Evolutionary conservation across 1,140 invertebrate species (phyloP), one percentile per base, ranked within the genome.

Genomic region (Notospermus geniculatus): DNA sequence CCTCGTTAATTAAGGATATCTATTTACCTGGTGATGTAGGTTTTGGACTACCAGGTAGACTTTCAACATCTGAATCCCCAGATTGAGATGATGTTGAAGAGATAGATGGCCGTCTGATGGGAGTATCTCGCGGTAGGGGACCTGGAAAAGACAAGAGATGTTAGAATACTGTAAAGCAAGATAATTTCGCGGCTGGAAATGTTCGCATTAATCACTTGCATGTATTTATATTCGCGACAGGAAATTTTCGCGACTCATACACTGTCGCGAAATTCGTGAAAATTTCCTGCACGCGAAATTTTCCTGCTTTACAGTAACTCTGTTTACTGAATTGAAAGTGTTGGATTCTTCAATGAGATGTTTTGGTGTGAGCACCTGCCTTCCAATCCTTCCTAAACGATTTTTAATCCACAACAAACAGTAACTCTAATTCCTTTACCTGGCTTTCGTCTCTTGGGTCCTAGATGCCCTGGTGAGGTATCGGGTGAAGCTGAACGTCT

Each of bases 51-150:
- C 30, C 17, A 29, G 29, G 7, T n/a, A 50, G n/a, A 50, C 36
- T 52, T 17, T 54, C 54, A 13, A 45, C n/a, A 23, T 41, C 17
- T 5, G 66, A 77, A 68, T 54, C 74, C 72, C 64, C 73, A 69
- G 72, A 67, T 43, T 70, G 76, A 62, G 59, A 73, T 61, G 60
- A 65, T 60, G 56, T 70, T 23, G 66, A 72, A 52, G 71, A 79
- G 71, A 70, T 75, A 73, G 62, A 5, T 82, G 84, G 68, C 84
- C 84, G 71, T 50, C 71, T 70, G 54, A 82, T 71, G 1, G 85
- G 83, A 60, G 89, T 85, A 72, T 91, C 88, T 65, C 86, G 87
- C 0, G 91, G 89, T 64, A 94, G 84, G 1, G 91, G 91, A 2
- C 91, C 75, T 73, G 62, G 27, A 64, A 32, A 54, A 17, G 59